A percentile compares a stretch with the other conserved stretches of the same genome.
Evolutionary conservation across 2,888 invertebrate genomes (phyloP).

Genomic region (Graphium colonna): DNA sequence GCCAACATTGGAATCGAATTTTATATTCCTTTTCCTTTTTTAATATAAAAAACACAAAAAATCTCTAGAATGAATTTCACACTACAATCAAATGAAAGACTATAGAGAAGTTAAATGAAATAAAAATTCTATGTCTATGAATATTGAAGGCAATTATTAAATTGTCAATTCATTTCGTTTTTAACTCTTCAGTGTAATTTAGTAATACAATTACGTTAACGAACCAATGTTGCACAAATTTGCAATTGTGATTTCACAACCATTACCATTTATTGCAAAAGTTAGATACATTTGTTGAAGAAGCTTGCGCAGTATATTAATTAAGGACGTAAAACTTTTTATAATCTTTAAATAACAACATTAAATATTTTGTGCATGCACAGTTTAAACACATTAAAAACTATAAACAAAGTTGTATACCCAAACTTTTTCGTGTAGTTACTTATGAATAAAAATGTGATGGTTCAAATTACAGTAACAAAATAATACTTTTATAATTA

Average conservation of each 20-base stretch:
- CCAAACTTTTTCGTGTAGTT: no score
- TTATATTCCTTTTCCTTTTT: no score
- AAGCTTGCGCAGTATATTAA: slow-evolving; percentile 24
- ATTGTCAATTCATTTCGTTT: slow-evolving; percentile 37
- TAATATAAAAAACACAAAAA: no score
- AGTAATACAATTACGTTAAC: slow-evolving; percentile 59
- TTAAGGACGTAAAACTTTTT: not conserved
- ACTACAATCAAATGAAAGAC: no score
- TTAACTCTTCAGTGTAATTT: slow-evolving; percentile 41
- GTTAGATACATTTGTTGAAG: slow-evolving; percentile 53
- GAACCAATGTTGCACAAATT: slow-evolving; percentile 64
- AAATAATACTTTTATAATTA: no score
- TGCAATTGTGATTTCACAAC: slow-evolving; percentile 71
- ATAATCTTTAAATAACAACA: not conserved
- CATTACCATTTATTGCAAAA: slow-evolving; percentile 41
- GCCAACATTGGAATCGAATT: no score
- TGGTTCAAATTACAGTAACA: no score
- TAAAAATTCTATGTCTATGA: slow-evolving; percentile 4
- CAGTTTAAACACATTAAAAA: no score
- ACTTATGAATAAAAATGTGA: no score
- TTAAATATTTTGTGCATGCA: not conserved
- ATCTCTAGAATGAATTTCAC: no score
- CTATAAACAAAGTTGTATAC: no score
- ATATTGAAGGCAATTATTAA: slow-evolving; percentile 25
- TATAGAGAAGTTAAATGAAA: not conserved